phyloP scores from a whole-genome alignment of 2,113 vertebrate genomes.

The Chauna torquata region DNA sequence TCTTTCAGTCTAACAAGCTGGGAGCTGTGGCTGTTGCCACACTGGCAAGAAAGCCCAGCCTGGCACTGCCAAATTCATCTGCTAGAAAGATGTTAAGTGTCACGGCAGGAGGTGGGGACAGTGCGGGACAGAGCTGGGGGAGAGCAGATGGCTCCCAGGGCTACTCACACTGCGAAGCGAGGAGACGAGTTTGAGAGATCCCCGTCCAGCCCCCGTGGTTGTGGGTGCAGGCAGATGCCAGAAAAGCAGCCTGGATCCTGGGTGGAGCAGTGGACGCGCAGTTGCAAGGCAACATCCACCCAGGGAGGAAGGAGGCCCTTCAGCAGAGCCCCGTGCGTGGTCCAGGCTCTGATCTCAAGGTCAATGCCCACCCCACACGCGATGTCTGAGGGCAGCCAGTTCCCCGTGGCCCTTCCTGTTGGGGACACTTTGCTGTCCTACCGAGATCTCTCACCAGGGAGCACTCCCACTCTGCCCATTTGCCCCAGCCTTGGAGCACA shows the following conservation, averaged over 20 bases:
- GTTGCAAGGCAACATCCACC: accelerated
- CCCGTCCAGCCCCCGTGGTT: accelerated
- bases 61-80: constrained; percentile 48
- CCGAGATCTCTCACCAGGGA: background rate
- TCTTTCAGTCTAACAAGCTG: constrained; percentile 94
- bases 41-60: constrained; percentile 76
- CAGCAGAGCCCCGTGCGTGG: accelerated
- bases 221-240: background rate
- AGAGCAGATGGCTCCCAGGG: background rate
- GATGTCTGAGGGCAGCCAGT: background rate
- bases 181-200: background rate
- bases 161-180: background rate
- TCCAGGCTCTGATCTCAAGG: background rate
- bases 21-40: constrained; percentile 88
- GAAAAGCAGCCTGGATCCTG: background rate
- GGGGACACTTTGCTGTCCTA: background rate
- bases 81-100: constrained; percentile 58
- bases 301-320: background rate
- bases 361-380: background rate
- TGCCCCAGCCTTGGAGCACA: accelerated
- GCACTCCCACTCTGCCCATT: background rate
- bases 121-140: accelerated
- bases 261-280: accelerated
- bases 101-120: background rate
- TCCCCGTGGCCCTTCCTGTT: background rate